phyloP scores from a whole-genome alignment of 2,888 invertebrate species.

The Latrodectus elegans region DNA sequence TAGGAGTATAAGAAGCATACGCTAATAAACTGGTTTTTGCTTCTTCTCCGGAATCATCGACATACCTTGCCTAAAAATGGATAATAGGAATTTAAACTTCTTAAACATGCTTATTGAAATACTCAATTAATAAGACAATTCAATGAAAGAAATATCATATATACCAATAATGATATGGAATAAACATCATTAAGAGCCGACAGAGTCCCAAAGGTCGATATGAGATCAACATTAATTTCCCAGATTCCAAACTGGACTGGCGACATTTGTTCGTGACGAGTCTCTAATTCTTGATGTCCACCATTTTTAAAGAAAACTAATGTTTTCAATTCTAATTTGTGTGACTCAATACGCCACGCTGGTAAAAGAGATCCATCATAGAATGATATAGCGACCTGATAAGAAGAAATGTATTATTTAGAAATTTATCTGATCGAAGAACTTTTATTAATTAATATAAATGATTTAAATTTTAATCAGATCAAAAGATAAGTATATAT shows the following conservation, averaged over 20 bases:
- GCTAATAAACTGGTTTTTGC: conserved; percentile 83
- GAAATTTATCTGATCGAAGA: too few relatives aligned
- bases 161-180: conserved; percentile 56
- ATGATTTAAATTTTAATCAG: too few relatives aligned
- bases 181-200: conserved; percentile 50
- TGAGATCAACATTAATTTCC: conserved; percentile 87
- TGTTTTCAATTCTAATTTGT: conserved; percentile 82
- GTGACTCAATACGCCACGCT: conserved; percentile 80
- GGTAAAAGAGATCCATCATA: conserved; percentile 91
- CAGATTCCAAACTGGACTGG: conserved; percentile 85
- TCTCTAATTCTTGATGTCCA: conserved; percentile 77
- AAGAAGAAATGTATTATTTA: neutral
- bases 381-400: conserved; percentile 83
- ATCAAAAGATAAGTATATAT: neutral
- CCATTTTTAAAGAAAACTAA: conserved; percentile 78
- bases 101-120: neutral
- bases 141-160: neutral
- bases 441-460: too few relatives aligned
- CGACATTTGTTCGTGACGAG: conserved; percentile 80
- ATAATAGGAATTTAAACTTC: neutral
- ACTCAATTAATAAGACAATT: neutral
- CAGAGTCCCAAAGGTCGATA: conserved; percentile 76
- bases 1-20: conserved; percentile 86
- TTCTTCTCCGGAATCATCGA: conserved; percentile 81
- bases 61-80: conserved; percentile 48